Percentiles rank a stretch among this genome's conserved stretches.
phyloP scores from a whole-genome alignment of 2,888 invertebrate genomes.

The Xanthostigma xanthostigma region DNA sequence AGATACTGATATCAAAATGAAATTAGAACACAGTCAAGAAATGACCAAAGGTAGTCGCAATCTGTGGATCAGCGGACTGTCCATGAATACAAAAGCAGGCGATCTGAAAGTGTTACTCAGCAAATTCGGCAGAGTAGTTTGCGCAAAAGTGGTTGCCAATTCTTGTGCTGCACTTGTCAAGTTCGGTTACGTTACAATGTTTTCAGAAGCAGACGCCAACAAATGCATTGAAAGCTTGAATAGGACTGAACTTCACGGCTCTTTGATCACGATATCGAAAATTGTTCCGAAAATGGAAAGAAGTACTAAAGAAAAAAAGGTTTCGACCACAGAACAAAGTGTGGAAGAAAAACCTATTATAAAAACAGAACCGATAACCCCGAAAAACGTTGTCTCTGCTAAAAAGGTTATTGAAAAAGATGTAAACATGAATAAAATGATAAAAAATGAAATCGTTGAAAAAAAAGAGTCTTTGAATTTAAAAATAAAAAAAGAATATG shows the following conservation, averaged over 20 bases:
- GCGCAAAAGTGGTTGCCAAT: constrained; percentile 2
- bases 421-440: not conserved
- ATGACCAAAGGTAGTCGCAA: not conserved
- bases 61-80: constrained; percentile 3
- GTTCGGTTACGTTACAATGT: constrained; percentile 4
- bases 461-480: not conserved
- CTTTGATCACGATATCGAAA: not conserved
- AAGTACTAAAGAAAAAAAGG: too few relatives aligned
- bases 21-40: not conserved
- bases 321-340: not conserved
- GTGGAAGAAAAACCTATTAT: not conserved
- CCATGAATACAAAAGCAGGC: not conserved
- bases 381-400: not conserved
- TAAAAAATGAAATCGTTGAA: not conserved
- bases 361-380: not conserved
- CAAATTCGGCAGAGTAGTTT: not conserved
- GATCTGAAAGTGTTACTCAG: constrained; percentile 1
- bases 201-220: not conserved
- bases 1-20: not conserved
- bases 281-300: too few relatives aligned
- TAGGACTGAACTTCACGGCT: not conserved
- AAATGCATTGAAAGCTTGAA: constrained; percentile 1
- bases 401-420: not conserved
- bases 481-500: not conserved
- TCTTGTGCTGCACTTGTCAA: not conserved